Evolutionary conservation across 2,797 vertebrate genomes (phyloP), one percentile per base, ranked within the genome.

Genomic region (Sebastes goodei): DNA sequence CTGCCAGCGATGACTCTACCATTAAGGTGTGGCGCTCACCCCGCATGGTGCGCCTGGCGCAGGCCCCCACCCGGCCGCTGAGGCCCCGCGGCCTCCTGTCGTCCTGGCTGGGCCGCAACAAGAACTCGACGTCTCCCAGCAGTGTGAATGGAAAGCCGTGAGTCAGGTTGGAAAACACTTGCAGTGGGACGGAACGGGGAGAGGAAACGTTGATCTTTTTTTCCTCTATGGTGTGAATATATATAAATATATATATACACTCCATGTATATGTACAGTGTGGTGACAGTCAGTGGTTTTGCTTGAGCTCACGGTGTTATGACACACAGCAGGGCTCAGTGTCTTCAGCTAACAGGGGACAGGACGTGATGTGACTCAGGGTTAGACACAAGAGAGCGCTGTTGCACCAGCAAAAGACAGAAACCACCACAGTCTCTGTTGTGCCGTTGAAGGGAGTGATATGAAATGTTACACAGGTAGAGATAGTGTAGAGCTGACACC

Each of bases 11-110:
- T 0, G 98, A 99, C 65, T 94, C 95, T 71, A 99, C 97, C 88
- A 97, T 99, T 78, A 99, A 98, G 83, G 98, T 98, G 80, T 99
- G 99, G 99, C 97, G 98, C 7, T 99, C 98, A 0, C 97, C 97
- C 0, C 97, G 96, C 10, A 94, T 93, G 0, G 82, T 97, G 52
- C 97, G 97, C 0, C 1, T 95, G 59, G 87, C 89, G 0, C 96
- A 95, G 76, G 83, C 93, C 21, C 83, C 92, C 2, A 23, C 68
- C 4, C 90, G 92, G 3, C 92, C 84, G 0, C 83, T 86, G 5
- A 81, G 81, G 80, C 89, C 87, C 61, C 94, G 93, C 21, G 93
- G 88, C 79, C 91, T 95, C 68, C 95, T 96, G 57, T 94, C 95
- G 17, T 97, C 96, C 69, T 97, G 97, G 96, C 94, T 97, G 55